Evolutionary conservation across 1,140 invertebrate species (phyloP), one percentile per base, ranked within the genome.

Genomic region (Scaptomyza pallida): DNA sequence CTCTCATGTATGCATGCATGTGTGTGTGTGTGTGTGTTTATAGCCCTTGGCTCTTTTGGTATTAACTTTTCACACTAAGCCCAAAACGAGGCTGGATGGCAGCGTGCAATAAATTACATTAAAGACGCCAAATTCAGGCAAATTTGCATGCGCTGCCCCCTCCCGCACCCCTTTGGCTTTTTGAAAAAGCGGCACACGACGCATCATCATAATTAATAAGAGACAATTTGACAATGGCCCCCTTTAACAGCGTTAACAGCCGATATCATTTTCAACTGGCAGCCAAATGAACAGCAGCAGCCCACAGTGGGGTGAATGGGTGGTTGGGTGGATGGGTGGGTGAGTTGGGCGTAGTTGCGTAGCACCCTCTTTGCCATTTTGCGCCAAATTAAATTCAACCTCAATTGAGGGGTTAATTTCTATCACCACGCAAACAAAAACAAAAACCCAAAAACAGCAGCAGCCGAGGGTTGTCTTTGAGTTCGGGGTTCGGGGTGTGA

Each of bases 401-500:
- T 90, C 89, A 90, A 90, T 90, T 90, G 77, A 90, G 89, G 89
- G 89, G 89, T 90, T 90, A 90, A 90, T 90, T 89, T 90, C 82
- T 90, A 89, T 90, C 83, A 89, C 83, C 85, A 89, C 75, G 82
- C 83, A 89, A 89, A 89, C 79, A 89, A 86, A 85, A 86, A 83
- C 79, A 83, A 83, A 78, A 89, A 89, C 89, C 89, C 79, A 89
- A 86, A 85, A 86, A 83, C 79, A 86, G 55, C 68, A 37, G 57
- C 71, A 56, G 65, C 44, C 45, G 48, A 72, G 62, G 76, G 72
- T 76, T 75, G 72, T 44, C 63, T 51, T 45, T 2, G 6, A 4
- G 23, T 26, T 26, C 23, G 23, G 3, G 17, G 48, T 37, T 12
- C 16, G 5, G 57, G 47, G 10, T 19, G 55, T 37, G 52, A 4